Evolutionary conservation across 2,888 invertebrate genomes (phyloP).

Genomic region (Drosophila rellima): DNA sequence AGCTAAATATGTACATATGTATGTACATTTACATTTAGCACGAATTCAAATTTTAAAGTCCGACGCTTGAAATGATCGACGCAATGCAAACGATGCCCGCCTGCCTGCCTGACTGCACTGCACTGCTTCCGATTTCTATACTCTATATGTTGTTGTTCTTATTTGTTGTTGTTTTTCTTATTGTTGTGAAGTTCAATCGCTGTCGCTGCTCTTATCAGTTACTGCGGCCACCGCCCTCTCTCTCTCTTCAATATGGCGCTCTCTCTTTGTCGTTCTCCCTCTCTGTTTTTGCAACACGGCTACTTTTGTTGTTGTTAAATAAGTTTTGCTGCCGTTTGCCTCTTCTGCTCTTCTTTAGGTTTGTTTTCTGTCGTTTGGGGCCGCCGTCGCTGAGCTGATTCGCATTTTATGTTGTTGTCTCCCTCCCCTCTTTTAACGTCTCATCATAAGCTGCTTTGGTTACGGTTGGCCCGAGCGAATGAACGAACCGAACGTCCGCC

Average conservation of each 20-base stretch:
- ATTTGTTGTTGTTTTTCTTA: constrained; percentile 38
- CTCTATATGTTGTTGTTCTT: constrained; percentile 11
- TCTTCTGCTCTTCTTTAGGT: constrained; percentile 50
- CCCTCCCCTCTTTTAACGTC: not conserved
- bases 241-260: constrained; percentile 10
- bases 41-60: constrained; percentile 25
- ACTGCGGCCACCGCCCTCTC: constrained; percentile 52
- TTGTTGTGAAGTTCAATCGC: constrained; percentile 50
- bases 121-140: constrained; percentile 22
- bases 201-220: constrained; percentile 57
- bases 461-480: constrained; percentile 29
- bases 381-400: constrained; percentile 44
- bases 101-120: not conserved
- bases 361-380: constrained; percentile 33
- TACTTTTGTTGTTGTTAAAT: constrained; percentile 50
- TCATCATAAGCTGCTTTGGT: constrained; percentile 44
- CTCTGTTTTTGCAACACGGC: constrained; percentile 52
- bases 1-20: constrained; percentile 16
- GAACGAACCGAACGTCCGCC: constrained; percentile 42
- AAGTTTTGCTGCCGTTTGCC: constrained; percentile 58
- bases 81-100: constrained; percentile 21
- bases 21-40: constrained; percentile 14
- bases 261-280: constrained; percentile 3
- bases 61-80: constrained; percentile 35
- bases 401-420: constrained; percentile 51